Base-by-base conservation (phyloP, 1,140 invertebrate genomes). In the Globodera ellingtonae region DNA sequence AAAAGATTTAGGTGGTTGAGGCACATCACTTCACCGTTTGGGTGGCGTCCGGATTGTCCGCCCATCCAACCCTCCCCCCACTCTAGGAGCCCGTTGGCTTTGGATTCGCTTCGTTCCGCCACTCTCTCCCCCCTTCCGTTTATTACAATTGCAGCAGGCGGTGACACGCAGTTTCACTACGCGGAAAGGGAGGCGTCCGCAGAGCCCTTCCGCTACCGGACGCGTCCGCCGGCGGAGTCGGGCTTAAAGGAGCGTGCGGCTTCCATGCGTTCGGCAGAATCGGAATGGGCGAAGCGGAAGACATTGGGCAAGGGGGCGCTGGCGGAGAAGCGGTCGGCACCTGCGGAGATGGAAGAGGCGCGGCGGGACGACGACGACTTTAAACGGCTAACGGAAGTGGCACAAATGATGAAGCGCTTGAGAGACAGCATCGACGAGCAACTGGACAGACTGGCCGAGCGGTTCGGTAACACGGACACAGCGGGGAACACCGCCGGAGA, bases 381-480 rank as follows among this genome's bases (percentile, higher is more conserved):
- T 18, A 13, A 15, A 62, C 10, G 56, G 56, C 56, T 62, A 18
- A 62, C 56, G 73, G 46, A 75, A 66, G 13, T 44, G 44, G 9
- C 52, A 13, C 24, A 8, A 48, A 75, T 62, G 48, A 62, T 77
- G 48, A 18, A 50, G 7, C 75, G 75, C 21, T 48, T 77, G 24
- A 65, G 75, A 67, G 75, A 62, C 21, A 77, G 75, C 62, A 77
- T 77, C 62, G 65, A 77, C 10, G 75, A 69, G 7, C 75, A 77
- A 21, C 24, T 77, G 69, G 62, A 77, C 24, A 7, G 21, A 67
- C 75, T 77, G 46, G 48, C 69, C 6, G 75, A 77, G n/a, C 21
- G 67, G 21, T 70, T 77, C 15, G 75, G 65, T 9, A 44, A 4
- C 21, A 70, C 10, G 24, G n/a, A 47, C 24, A 18, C 24, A 18